These are phyloP conservation scores for Hypolimnas misippus DNA, from an alignment of 2,888 invertebrate species.

Conservation along the genomic window DNA sequence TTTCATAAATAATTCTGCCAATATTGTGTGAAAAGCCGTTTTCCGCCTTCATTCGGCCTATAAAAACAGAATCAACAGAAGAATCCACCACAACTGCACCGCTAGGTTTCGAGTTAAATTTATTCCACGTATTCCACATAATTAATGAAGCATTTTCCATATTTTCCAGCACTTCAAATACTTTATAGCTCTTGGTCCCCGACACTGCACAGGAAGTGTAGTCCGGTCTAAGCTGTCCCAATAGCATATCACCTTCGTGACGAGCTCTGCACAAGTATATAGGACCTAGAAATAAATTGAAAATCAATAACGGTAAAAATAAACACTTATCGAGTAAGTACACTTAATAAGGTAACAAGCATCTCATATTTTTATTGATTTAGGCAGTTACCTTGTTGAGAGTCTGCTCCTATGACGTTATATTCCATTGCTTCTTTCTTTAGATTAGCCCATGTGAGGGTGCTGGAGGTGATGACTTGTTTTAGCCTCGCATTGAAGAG, in stretches of 20 bases:
- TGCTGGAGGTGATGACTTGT: slow-evolving; percentile 91
- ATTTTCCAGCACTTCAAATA: slow-evolving; percentile 90
- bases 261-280: slow-evolving; percentile 90
- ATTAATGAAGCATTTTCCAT: slow-evolving; percentile 90
- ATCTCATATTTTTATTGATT: background rate
- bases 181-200: slow-evolving; percentile 81
- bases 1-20: slow-evolving; percentile 88
- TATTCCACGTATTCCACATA: slow-evolving; percentile 90
- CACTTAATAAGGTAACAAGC: no score
- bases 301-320: background rate
- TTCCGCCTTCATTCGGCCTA: slow-evolving; percentile 66
- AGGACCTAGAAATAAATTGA: slow-evolving; percentile 45
- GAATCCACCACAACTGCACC: slow-evolving; percentile 87
- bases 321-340: no score
- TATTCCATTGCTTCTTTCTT: slow-evolving; percentile 74
- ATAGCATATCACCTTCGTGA: slow-evolving; percentile 89
- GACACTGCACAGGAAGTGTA: slow-evolving; percentile 86
- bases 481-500: slow-evolving; percentile 78
- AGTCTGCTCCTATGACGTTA: slow-evolving; percentile 86
- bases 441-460: slow-evolving; percentile 88
- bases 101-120: slow-evolving; percentile 86
- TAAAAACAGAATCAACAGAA: slow-evolving; percentile 66
- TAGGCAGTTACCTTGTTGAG: slow-evolving; percentile 65
- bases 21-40: slow-evolving; percentile 83
- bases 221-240: slow-evolving; percentile 87